Evolutionary conservation across 2,797 vertebrate genomes (phyloP).

Genomic region (Molossus molossus): DNA sequence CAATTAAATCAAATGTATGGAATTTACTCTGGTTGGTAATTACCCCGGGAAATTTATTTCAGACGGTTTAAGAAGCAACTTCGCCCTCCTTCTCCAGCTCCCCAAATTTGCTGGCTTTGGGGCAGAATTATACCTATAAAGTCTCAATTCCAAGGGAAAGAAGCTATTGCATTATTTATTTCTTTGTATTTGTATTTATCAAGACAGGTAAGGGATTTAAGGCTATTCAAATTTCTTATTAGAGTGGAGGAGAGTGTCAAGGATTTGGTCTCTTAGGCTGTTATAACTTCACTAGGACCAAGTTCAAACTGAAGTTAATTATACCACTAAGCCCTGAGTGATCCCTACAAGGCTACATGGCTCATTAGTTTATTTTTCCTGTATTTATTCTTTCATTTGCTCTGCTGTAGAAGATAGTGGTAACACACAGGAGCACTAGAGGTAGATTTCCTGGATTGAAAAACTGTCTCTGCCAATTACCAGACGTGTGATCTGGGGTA

Average conservation of each 20-base stretch:
- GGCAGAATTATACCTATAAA: conserved; percentile 86
- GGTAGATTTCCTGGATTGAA: background rate
- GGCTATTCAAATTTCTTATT: conserved; percentile 79
- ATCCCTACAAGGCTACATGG: conserved; percentile 38
- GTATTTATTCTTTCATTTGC: conserved; percentile 50
- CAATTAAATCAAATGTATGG: conserved; percentile 90
- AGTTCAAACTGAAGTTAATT: conserved; percentile 77
- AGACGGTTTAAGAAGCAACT: conserved; percentile 82
- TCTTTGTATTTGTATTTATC: conserved; percentile 82
- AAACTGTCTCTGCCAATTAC: conserved; percentile 39
- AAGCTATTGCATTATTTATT: conserved; percentile 85
- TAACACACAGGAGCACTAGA: background rate
- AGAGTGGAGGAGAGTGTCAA: conserved; percentile 62
- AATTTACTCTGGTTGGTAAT: conserved; percentile 87
- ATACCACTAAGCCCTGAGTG: conserved; percentile 51
- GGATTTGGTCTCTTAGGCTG: conserved; percentile 66
- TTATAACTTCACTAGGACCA: conserved; percentile 68
- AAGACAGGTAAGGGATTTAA: conserved; percentile 70
- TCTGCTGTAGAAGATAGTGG: background rate
- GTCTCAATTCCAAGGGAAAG: conserved; percentile 66
- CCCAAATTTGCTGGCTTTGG: conserved; percentile 82
- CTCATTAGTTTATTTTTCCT: conserved; percentile 61
- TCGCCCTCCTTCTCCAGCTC: conserved; percentile 67
- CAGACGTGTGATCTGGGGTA: background rate
- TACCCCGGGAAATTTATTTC: conserved; percentile 88